These are phyloP conservation scores for Oreotrochilus melanogaster DNA, from an alignment of 2,113 vertebrate genomes.

Conservation along the genomic window DNA sequence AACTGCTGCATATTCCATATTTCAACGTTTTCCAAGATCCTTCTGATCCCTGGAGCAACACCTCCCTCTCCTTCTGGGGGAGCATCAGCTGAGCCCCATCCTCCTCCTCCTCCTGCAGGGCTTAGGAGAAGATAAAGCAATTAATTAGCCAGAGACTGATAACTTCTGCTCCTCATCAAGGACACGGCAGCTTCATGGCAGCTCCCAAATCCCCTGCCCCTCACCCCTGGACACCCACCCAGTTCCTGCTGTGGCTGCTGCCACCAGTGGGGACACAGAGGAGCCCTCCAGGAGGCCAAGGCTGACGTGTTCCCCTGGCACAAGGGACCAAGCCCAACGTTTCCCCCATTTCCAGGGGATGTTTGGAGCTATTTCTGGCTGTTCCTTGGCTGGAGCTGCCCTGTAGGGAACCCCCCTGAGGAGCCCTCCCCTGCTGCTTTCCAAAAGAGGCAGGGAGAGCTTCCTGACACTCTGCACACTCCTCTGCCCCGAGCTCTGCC, in stretches of 20 bases:
- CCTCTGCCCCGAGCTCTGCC: slow-evolving; percentile 1
- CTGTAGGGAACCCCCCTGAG: background rate
- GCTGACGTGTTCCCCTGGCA: accelerated
- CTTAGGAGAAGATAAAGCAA: background rate
- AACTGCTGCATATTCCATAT: accelerated
- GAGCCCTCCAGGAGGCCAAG: background rate
- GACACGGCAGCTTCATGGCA: background rate
- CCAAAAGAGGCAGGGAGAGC: slow-evolving; percentile 6
- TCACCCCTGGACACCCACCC: background rate
- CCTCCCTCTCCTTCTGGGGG: background rate
- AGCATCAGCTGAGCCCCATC: background rate
- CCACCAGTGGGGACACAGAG: accelerated
- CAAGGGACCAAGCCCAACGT: background rate
- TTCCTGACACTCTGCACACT: accelerated
- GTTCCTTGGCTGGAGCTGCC: background rate
- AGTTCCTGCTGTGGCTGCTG: background rate
- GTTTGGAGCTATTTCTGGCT: slow-evolving; percentile 30
- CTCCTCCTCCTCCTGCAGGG: background rate
- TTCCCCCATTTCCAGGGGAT: background rate
- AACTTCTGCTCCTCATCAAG: background rate
- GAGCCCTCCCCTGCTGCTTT: background rate
- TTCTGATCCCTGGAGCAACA: background rate
- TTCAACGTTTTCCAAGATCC: background rate
- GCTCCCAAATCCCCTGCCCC: background rate
- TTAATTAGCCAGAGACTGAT: background rate